A percentile compares a stretch with the other conserved stretches of the same genome.
These are phyloP conservation scores for Synodontis membranacea DNA, from an alignment of 2,113 vertebrate species.

Conservation along the genomic window DNA sequence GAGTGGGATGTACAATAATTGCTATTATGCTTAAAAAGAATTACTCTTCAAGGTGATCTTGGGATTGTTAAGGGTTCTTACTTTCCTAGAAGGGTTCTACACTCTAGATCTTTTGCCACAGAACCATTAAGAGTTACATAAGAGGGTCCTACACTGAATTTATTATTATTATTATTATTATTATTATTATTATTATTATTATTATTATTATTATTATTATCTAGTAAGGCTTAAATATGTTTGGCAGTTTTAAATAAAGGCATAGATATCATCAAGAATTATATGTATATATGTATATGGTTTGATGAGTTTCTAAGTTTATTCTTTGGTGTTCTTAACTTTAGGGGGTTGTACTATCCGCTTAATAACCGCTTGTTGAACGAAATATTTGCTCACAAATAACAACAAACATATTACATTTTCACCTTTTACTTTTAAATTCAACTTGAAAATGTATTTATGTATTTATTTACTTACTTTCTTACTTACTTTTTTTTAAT, in stretches of 20 bases:
- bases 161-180: neutral
- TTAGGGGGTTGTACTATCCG: neutral
- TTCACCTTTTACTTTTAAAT: neutral
- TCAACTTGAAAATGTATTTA: neutral
- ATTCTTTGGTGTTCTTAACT: neutral
- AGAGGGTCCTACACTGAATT: neutral
- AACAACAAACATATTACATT: neutral
- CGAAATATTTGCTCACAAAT: neutral
- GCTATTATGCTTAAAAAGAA: neutral
- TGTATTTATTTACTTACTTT: no score
- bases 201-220: constrained; percentile 11
- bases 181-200: neutral
- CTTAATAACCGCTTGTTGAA: neutral
- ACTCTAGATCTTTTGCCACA: neutral
- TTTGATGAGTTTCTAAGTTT: neutral
- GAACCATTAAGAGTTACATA: neutral
- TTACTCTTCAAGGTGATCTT: neutral
- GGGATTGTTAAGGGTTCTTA: neutral
- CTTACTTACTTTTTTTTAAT: no score
- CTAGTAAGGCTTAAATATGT: neutral
- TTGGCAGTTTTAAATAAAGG: neutral
- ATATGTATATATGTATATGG: neutral
- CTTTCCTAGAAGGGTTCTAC: neutral
- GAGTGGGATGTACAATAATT: neutral
- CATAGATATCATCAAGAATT: neutral